Conservation (phyloP, 2,113 vertebrate species). For the Ochotona princeps region DNA sequence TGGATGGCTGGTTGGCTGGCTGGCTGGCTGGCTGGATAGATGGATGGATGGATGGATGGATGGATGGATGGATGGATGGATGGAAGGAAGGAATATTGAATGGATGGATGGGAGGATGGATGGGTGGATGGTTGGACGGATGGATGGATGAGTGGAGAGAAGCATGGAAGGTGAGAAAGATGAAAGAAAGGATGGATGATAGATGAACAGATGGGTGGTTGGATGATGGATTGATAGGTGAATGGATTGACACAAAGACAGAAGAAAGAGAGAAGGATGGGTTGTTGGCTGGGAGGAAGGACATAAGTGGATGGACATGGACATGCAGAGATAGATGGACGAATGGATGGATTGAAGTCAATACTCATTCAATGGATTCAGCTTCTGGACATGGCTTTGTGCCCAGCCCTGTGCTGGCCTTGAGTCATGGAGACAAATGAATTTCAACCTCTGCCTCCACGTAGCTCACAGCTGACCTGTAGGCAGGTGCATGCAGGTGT, state of each 20-base stretch:
- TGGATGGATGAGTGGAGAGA: not conserved
- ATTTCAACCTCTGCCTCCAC: not conserved
- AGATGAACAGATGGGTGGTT: not conserved
- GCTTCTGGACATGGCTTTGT: not conserved
- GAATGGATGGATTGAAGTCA: not conserved
- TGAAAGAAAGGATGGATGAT: too few relatives aligned
- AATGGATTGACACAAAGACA: too few relatives aligned
- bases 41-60: not conserved
- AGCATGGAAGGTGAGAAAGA: too few relatives aligned
- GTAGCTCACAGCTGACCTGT: not conserved
- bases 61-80: not conserved
- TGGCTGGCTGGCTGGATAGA: too few relatives aligned
- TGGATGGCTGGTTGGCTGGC: not conserved
- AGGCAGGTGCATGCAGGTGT: not conserved
- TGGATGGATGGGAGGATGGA: too few relatives aligned
- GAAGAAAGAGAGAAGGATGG: too few relatives aligned
- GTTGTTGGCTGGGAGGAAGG: not conserved
- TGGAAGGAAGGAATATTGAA: too few relatives aligned
- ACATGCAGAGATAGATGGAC: not conserved
- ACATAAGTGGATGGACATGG: too few relatives aligned
- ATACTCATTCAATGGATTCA: not conserved
- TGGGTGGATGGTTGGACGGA: not conserved
- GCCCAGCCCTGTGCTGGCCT: rapidly evolving
- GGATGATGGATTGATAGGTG: not conserved
- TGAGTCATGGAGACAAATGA: not conserved